Evolutionary conservation across 2,888 invertebrate genomes (phyloP), one percentile per base, ranked within the genome.

Genomic region (Macrosiphum euphorbiae): DNA sequence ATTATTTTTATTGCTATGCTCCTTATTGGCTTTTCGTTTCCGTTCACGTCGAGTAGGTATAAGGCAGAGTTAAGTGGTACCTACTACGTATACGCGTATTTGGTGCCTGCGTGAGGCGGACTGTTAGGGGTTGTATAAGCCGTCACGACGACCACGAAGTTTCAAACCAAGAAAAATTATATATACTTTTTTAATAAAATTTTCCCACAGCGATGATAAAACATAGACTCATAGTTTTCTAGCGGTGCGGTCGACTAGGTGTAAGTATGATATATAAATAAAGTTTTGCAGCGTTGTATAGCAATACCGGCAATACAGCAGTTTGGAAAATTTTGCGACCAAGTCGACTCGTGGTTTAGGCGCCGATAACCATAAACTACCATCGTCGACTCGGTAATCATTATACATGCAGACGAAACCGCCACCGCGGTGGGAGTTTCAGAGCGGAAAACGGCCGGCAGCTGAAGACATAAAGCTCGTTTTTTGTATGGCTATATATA

Each of bases 11-110:
- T 52, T 52, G 52, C 52, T 16, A 52, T 16, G 16, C 13, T 52
- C 20, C 35, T 78, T 78, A 78, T 78, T 78, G 78, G 78, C 35
- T 78, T 78, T 78, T 78, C 78, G 78, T 78, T 78, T 78, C 78
- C 20, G 78, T 35, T 24, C 35, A 20, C 35, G 35, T 35, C 67
- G 35, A 0, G 20, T 8, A 44, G 44, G 44, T 44, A 35, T 35
- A 28, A 20, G 24, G 20, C 35, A 35, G 35, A 78, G 16, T 78
- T 78, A 35, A 78, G 8, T 20, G 1, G 78, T 58, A 8, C 2
- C 58, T 35, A 78, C 2, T n/a, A 5, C 16, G 67, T 35, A 35
- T 1, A 67, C 67, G 16, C 67, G 67, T n/a, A 16, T 67, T 78
- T 35, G 5, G 67, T 35, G 16, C 67, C 16, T 20, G 20, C 35